Conservation (phyloP, 2,797 vertebrate genomes). For the Danio choprae region DNA sequence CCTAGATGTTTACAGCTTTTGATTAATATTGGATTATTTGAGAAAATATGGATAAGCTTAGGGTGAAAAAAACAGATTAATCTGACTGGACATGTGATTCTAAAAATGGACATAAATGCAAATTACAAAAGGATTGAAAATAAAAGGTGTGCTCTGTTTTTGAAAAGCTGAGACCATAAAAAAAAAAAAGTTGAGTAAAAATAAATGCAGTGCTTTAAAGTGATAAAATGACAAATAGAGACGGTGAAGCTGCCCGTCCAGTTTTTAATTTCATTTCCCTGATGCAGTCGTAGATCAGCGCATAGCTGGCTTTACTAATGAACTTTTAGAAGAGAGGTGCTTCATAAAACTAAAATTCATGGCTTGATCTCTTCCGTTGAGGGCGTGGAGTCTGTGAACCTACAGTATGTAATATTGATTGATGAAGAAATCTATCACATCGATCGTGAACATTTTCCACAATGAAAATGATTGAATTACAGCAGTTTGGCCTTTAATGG, state of each 20-base stretch:
- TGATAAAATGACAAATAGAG: slow-evolving; percentile 19
- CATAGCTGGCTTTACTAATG: slow-evolving; percentile 72
- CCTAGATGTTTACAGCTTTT: not conserved
- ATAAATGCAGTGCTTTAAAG: not conserved
- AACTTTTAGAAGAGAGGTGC: slow-evolving; percentile 72
- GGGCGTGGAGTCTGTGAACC: slow-evolving; percentile 55
- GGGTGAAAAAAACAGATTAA: slow-evolving; percentile 15
- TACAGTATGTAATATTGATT: slow-evolving; percentile 64
- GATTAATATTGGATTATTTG: not conserved
- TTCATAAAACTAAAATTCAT: slow-evolving; percentile 76
- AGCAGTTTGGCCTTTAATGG: slow-evolving; percentile 68
- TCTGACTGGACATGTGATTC: not conserved
- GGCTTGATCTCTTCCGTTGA: slow-evolving; percentile 64
- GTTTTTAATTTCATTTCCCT: slow-evolving; percentile 23
- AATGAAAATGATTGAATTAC: slow-evolving; percentile 79
- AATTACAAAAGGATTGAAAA: not conserved
- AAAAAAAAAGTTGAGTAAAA: not conserved
- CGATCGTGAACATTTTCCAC: slow-evolving; percentile 77
- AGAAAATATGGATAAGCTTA: slow-evolving; percentile 24
- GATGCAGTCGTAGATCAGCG: slow-evolving; percentile 65
- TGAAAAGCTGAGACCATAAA: not conserved
- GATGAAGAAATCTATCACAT: slow-evolving; percentile 78
- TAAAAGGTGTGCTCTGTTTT: not conserved
- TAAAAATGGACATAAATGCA: not conserved
- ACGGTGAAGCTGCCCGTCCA: slow-evolving; percentile 2